Conservation (phyloP, 1,140 invertebrate genomes). For the Lithobius niger region DNA sequence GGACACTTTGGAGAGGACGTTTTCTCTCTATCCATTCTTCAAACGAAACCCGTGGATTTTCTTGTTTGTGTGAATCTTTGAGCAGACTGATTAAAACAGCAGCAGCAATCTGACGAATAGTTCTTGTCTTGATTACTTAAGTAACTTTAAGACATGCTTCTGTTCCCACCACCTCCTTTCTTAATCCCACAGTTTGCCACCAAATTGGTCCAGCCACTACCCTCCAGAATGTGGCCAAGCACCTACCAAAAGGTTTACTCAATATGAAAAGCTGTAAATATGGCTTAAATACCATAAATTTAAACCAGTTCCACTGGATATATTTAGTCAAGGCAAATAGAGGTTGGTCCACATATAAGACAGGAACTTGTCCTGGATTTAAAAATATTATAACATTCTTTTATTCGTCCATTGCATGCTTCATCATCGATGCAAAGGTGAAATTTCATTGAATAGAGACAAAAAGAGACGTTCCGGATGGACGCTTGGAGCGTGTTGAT, state of each 20-base stretch:
- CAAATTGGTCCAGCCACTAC: conserved; percentile 8
- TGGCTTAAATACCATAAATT: conserved; percentile 14
- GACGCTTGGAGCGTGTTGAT: background rate
- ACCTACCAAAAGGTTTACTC: conserved; percentile 12
- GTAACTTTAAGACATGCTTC: conserved; percentile 8
- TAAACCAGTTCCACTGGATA: conserved; percentile 12
- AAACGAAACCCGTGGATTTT: too few relatives aligned
- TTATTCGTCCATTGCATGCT: background rate
- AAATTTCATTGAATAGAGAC: background rate
- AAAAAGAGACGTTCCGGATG: background rate
- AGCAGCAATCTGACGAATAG: conserved; percentile 11
- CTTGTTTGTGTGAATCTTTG: too few relatives aligned
- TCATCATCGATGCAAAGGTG: background rate
- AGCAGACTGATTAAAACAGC: too few relatives aligned
- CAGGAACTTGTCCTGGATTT: conserved; percentile 8
- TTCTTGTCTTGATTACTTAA: conserved; percentile 1
- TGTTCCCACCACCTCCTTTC: conserved; percentile 1
- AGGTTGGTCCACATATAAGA: conserved; percentile 9
- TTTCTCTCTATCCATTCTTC: too few relatives aligned
- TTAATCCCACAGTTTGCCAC: conserved; percentile 12
- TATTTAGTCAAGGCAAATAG: conserved; percentile 9
- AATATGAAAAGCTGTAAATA: conserved; percentile 16
- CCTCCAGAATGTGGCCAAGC: conserved; percentile 3
- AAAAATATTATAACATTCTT: background rate
- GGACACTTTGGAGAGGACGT: too few relatives aligned